phyloP scores from a whole-genome alignment of 2,113 vertebrate species.

The Gulo gulo region DNA sequence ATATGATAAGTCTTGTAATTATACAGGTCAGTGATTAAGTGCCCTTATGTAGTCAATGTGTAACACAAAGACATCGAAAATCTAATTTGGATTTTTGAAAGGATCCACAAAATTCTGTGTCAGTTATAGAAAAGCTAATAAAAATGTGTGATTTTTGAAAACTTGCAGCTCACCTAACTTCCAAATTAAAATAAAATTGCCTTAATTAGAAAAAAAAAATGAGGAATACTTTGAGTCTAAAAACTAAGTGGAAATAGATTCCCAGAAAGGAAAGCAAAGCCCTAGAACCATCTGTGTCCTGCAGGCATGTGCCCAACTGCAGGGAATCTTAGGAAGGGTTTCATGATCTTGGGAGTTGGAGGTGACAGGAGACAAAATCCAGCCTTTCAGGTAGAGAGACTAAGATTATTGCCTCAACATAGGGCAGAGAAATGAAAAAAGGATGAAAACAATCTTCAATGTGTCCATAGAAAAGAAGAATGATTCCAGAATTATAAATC shows the following conservation, averaged over 20 bases:
- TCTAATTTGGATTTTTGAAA: constrained; percentile 30
- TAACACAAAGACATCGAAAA: neutral
- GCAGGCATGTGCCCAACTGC: neutral
- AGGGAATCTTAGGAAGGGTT: neutral
- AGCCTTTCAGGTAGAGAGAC: neutral
- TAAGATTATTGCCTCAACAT: neutral
- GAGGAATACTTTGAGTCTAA: neutral
- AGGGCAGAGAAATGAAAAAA: neutral
- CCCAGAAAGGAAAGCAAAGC: neutral
- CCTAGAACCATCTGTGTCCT: neutral
- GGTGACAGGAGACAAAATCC: neutral
- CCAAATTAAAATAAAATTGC: constrained; percentile 30
- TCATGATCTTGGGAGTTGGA: neutral
- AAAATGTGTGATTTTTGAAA: neutral
- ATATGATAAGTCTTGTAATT: constrained; percentile 24
- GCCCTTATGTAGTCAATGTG: neutral
- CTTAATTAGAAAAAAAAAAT: neutral
- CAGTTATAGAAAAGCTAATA: neutral
- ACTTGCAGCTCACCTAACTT: neutral
- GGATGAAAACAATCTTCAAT: neutral
- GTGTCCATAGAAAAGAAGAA: neutral
- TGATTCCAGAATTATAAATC: neutral
- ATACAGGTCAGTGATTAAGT: neutral
- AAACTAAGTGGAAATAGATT: neutral
- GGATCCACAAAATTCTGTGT: neutral